These are phyloP conservation scores for Electrophaes corylata DNA, from an alignment of 2,888 invertebrate genomes.

Conservation along the genomic window DNA sequence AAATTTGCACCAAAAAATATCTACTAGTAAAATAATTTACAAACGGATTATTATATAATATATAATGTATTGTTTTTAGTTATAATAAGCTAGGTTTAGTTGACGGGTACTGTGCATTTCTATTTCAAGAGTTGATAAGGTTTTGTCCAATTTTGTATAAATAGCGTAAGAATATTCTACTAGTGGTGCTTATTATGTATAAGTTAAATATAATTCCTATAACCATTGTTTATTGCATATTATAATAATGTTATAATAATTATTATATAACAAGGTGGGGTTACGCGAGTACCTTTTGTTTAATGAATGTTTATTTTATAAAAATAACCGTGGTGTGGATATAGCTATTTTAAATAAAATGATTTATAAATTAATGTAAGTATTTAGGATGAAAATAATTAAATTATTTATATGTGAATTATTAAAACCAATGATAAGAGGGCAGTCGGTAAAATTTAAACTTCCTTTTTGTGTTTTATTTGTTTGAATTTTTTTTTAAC, in stretches of 20 bases:
- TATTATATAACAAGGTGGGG: constrained; percentile 61
- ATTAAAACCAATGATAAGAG: constrained; percentile 30
- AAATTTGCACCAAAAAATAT: constrained; percentile 63
- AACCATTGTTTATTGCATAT: constrained; percentile 47
- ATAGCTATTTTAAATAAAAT: constrained; percentile 17
- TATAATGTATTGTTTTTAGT: constrained; percentile 25
- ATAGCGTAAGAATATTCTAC: constrained; percentile 51
- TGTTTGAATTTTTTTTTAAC: constrained; percentile 3
- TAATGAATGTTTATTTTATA: constrained; percentile 53
- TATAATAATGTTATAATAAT: constrained; percentile 48
- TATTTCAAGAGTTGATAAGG: constrained; percentile 57
- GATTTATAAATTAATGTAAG: constrained; percentile 11
- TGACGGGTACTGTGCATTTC: constrained; percentile 83
- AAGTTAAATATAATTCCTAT: constrained; percentile 46
- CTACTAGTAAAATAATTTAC: constrained; percentile 26
- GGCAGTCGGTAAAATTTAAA: constrained; percentile 47
- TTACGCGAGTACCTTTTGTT: constrained; percentile 82
- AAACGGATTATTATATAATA: constrained; percentile 12
- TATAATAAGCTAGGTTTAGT: constrained; percentile 58
- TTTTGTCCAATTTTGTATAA: constrained; percentile 80
- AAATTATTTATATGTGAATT: constrained; percentile 5
- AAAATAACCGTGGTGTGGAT: constrained; percentile 44
- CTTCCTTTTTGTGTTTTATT: constrained; percentile 40
- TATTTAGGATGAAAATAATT: constrained; percentile 11
- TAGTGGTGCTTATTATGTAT: constrained; percentile 67